These are phyloP conservation scores for Gymnodraco acuticeps DNA, from an alignment of 2,797 vertebrate species.

Conservation along the genomic window DNA sequence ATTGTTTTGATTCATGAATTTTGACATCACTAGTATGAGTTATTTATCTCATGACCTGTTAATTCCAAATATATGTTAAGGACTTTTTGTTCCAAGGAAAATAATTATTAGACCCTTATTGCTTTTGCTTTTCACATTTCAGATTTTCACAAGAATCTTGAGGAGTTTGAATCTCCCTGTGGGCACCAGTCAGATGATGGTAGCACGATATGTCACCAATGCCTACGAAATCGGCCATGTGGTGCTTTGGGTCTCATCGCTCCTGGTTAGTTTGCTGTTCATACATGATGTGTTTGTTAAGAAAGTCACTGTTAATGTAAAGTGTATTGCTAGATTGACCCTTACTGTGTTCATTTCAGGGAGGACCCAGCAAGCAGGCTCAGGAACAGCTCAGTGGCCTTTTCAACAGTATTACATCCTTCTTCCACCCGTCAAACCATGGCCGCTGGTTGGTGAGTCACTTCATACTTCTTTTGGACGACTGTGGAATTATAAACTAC, in stretches of 20 bases:
- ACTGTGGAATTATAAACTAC: constrained; percentile 11
- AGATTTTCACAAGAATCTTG: constrained; percentile 97
- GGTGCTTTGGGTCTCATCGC: constrained; percentile 95
- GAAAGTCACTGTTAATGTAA: too few relatives aligned
- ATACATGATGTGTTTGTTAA: not conserved
- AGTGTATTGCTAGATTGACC: not conserved
- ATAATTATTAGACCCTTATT: not conserved
- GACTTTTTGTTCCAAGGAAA: not conserved
- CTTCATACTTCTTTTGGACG: constrained; percentile 4
- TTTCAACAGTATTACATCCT: constrained; percentile 96
- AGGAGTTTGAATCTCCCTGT: constrained; percentile 97
- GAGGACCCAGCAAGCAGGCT: constrained; percentile 95
- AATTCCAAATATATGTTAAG: not conserved
- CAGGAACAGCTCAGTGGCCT: constrained; percentile 95
- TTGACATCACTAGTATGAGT: not conserved
- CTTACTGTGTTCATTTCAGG: constrained; percentile 80
- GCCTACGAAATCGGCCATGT: constrained; percentile 96
- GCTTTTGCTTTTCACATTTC: constrained; percentile 37
- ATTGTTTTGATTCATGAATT: constrained; percentile 23
- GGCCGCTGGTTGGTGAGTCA: constrained; percentile 97
- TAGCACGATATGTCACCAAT: constrained; percentile 93
- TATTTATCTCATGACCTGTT: constrained; percentile 10
- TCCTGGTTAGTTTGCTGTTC: constrained; percentile 88
- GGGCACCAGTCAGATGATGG: constrained; percentile 95
- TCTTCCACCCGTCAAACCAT: constrained; percentile 98